Evolutionary conservation across 2,797 vertebrate genomes (phyloP).

Genomic region (Notolepis coatsorum): DNA sequence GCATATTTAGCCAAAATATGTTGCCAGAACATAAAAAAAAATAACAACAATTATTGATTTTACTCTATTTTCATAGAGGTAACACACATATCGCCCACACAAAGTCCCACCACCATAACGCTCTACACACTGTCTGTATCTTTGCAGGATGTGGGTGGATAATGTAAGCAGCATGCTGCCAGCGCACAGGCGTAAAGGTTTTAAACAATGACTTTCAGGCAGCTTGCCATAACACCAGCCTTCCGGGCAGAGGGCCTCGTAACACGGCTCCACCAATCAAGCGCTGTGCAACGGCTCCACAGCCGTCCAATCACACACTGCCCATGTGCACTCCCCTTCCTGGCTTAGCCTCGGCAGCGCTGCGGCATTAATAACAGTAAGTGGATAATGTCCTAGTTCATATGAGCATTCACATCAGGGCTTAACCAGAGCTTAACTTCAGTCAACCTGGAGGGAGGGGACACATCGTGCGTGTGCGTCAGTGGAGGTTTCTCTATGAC

Average conservation of each 20-base stretch:
- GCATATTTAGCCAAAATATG: too few species aligned
- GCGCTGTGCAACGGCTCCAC: background rate
- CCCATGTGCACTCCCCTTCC: slow-evolving; percentile 65
- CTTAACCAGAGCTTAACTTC: slow-evolving; percentile 80
- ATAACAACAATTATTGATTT: background rate
- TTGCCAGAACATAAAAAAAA: too few species aligned
- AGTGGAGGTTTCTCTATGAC: too few species aligned
- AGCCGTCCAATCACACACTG: slow-evolving; percentile 24
- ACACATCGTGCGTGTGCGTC: slow-evolving; percentile 19
- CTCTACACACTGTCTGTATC: too few species aligned
- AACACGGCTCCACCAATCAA: too few species aligned
- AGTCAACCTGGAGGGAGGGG: slow-evolving; percentile 67
- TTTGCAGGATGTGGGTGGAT: too few species aligned
- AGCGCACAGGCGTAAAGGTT: too few species aligned
- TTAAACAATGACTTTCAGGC: too few species aligned
- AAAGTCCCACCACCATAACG: slow-evolving; percentile 38
- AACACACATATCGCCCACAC: slow-evolving; percentile 33
- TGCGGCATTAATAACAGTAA: slow-evolving; percentile 88
- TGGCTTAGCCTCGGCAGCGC: too few species aligned
- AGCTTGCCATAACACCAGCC: too few species aligned
- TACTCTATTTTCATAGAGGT: slow-evolving; percentile 3
- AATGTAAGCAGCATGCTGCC: too few species aligned
- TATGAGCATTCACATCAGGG: slow-evolving; percentile 79
- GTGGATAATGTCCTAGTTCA: slow-evolving; percentile 81
- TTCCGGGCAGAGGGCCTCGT: too few species aligned